phyloP scores from a whole-genome alignment of 2,113 vertebrate species.

The Poecile atricapillus region DNA sequence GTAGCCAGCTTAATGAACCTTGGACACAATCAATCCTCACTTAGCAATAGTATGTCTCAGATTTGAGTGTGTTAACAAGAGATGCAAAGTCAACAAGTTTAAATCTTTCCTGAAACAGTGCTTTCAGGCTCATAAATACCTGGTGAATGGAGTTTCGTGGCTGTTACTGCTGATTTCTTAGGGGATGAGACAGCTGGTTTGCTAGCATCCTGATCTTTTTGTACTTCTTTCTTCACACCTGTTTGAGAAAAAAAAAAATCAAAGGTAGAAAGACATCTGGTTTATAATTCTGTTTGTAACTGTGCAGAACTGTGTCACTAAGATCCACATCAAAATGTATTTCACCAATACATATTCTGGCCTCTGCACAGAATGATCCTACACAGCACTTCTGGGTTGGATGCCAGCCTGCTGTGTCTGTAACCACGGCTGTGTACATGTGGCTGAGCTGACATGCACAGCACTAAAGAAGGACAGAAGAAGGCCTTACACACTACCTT shows the following conservation, averaged over 20 bases:
- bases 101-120: neutral
- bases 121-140: conserved; percentile 69
- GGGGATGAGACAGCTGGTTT: conserved; percentile 79
- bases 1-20: neutral
- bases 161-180: conserved; percentile 77
- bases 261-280: neutral
- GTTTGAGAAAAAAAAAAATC: neutral
- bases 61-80: neutral
- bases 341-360: neutral
- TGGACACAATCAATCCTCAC: neutral
- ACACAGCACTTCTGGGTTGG: neutral
- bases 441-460: neutral
- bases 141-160: conserved; percentile 86
- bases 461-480: neutral
- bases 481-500: neutral
- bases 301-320: neutral
- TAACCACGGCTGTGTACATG: neutral
- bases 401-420: neutral
- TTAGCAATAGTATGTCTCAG: neutral
- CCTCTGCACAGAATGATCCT: neutral
- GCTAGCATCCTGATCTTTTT: conserved; percentile 77
- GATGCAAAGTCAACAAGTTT: neutral
- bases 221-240: conserved; percentile 83
- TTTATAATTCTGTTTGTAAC: neutral
- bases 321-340: neutral